Percentiles rank a stretch among this genome's conserved stretches.
Evolutionary conservation across 2,888 invertebrate genomes (phyloP).

Genomic region (Alentia gelatinosa): DNA sequence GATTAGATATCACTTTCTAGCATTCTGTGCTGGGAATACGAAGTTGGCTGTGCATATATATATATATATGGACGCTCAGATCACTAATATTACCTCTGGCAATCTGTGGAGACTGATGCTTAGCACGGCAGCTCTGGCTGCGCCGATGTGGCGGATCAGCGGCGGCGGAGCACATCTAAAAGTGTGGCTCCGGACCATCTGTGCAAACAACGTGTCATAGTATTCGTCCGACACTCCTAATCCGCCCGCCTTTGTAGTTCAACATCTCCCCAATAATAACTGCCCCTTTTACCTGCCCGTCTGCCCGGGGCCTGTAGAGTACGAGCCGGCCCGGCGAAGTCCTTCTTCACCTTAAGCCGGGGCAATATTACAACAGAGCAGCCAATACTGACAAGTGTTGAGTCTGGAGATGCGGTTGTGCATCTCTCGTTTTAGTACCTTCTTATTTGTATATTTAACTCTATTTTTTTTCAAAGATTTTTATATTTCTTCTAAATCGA

Average conservation of each 20-base stretch:
- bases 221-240: background rate
- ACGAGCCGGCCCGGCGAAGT: background rate
- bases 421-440: background rate
- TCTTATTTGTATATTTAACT: background rate
- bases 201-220: background rate
- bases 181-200: background rate
- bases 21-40: too few relatives aligned
- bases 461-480: background rate
- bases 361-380: background rate
- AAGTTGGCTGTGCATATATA: too few relatives aligned
- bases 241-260: background rate
- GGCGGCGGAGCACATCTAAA: background rate
- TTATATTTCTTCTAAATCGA: background rate
- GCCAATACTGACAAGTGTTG: too few relatives aligned
- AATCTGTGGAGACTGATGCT: too few relatives aligned
- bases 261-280: background rate
- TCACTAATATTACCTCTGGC: too few relatives aligned
- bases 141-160: too few relatives aligned
- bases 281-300: background rate
- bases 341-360: background rate
- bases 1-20: too few relatives aligned
- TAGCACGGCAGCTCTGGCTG: too few relatives aligned
- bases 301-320: background rate
- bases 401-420: background rate
- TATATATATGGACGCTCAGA: too few relatives aligned